Conservation (phyloP, 2,888 invertebrate species). For the Laspeyria flexula region DNA sequence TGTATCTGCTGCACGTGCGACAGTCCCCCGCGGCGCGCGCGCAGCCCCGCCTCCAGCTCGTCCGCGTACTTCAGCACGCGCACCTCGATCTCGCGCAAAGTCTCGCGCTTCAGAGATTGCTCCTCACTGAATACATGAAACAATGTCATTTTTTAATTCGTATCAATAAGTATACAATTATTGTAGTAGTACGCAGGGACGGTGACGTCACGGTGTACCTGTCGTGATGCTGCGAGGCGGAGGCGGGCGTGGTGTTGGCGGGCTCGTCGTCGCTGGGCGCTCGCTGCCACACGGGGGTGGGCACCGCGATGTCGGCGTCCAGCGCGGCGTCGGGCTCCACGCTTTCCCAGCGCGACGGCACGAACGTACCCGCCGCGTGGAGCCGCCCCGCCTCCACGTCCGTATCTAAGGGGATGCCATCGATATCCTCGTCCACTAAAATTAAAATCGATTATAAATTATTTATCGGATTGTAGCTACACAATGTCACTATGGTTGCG, state of each 20-base stretch:
- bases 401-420: slow-evolving; percentile 89
- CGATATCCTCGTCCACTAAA: slow-evolving; percentile 90
- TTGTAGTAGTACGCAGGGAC: too few relatives aligned
- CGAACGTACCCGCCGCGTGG: slow-evolving; percentile 87
- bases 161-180: too few relatives aligned
- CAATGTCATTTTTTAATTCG: too few relatives aligned
- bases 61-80: slow-evolving; percentile 98
- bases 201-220: slow-evolving; percentile 28
- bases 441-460: neutral
- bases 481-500: too few relatives aligned
- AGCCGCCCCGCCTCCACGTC: slow-evolving; percentile 72
- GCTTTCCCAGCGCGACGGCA: slow-evolving; percentile 98
- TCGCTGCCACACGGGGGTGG: slow-evolving; percentile 86
- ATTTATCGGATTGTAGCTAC: too few relatives aligned
- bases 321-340: slow-evolving; percentile 92
- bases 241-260: slow-evolving; percentile 41
- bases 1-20: slow-evolving; percentile 93
- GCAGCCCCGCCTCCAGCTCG: slow-evolving; percentile 95
- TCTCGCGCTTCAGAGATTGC: slow-evolving; percentile 88
- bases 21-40: slow-evolving; percentile 90
- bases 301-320: slow-evolving; percentile 59
- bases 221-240: slow-evolving; percentile 33
- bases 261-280: slow-evolving; percentile 35
- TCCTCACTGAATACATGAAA: slow-evolving; percentile 52
- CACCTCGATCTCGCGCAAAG: slow-evolving; percentile 96